Evolutionary conservation across 2,113 vertebrate genomes (phyloP), one percentile per base, ranked within the genome.

Genomic region (Hyperopisus bebe): DNA sequence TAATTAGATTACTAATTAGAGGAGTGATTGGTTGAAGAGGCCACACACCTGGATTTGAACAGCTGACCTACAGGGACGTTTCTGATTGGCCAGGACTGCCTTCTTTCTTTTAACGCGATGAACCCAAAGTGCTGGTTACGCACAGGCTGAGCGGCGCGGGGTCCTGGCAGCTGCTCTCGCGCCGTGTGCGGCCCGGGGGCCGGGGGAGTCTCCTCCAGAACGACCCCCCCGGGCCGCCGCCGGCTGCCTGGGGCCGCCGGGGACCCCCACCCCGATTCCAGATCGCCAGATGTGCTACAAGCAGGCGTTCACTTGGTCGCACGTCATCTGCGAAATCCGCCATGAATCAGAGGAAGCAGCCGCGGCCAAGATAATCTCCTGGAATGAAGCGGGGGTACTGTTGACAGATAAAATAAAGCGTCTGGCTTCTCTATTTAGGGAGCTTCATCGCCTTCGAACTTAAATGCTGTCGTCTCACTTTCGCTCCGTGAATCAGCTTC

Each of bases 321-420:
- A 51, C 84, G 15, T 87, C 89, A 87, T 87, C 89, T 55, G 10
- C 50, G 58, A 87, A 90, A 87, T 87, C 47, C 48, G 5, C 50
- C 55, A 39, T 53, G 85, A 90, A 74, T 87, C 70, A 80, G 31
- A 82, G 86, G 86, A 88, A 88, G 48, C 48, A 46, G 66, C 31
- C 27, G 5, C 35, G 27, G 85, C 89, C 89, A 90, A 88, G 48
- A 90, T 53, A 80, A 88, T 80, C 66, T 87, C 44, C 70, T 11
- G 55, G 84, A 77, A 42, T 19, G 35, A 90, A 53, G 42, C 17
- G 3, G 62, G 0, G 24, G 77, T 87, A 31, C 42, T 87, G n/a
- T 8, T 51, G 89, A 87, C 84, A 90, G 89, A 47, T 77, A 55
- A 86, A 39, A 62, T 77, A 19, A 46, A 90, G 85, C 39, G 51